Conservation (phyloP, 92 coral and sea anemone species). For the Isaurus tuberculatus region DNA sequence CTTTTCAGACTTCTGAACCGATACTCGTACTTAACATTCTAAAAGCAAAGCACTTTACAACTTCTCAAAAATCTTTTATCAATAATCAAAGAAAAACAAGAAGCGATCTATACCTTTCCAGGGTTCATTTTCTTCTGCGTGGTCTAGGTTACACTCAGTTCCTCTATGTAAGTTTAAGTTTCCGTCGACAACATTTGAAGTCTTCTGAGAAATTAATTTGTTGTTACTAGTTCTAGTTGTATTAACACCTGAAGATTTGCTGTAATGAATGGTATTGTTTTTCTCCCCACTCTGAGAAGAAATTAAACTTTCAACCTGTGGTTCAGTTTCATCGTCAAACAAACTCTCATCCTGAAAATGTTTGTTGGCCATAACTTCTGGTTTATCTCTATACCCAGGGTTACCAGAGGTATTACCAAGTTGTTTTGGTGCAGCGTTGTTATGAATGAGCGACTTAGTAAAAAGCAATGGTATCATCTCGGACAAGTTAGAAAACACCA, state of each 20-base stretch:
- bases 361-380: not conserved
- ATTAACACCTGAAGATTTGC: not conserved
- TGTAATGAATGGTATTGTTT: not conserved
- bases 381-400: not conserved
- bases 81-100: too few relatives aligned
- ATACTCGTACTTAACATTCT: too few relatives aligned
- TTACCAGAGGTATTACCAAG: not conserved
- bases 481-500: not conserved
- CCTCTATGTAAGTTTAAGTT: not conserved
- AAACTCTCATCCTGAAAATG: not conserved
- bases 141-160: not conserved
- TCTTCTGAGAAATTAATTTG: not conserved
- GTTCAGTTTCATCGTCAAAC: not conserved
- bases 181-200: not conserved
- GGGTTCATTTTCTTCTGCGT: not conserved
- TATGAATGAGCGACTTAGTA: not conserved
- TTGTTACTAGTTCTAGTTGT: not conserved
- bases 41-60: too few relatives aligned
- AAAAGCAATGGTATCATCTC: not conserved
- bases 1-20: too few relatives aligned
- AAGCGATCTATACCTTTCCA: too few relatives aligned
- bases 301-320: not conserved
- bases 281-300: not conserved
- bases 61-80: too few relatives aligned
- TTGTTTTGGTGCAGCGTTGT: not conserved